Percentiles rank a stretch among this genome's conserved stretches.
phyloP scores from a whole-genome alignment of 1,140 invertebrate species.

The Harpegnathos saltator region DNA sequence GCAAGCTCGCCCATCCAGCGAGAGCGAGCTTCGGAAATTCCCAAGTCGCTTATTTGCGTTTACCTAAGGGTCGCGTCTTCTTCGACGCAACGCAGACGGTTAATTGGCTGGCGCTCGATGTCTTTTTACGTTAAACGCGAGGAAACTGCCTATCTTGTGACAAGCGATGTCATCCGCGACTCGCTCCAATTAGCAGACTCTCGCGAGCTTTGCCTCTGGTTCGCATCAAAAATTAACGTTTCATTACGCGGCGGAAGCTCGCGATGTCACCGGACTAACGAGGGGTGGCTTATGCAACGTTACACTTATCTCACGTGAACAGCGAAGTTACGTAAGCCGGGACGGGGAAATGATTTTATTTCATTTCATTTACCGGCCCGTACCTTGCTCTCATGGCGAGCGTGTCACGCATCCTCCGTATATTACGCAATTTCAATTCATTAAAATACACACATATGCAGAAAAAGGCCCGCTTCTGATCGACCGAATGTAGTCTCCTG shows the following conservation, averaged over 20 bases:
- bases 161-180: conserved; percentile 7
- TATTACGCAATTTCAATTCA: conserved; percentile 6
- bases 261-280: background rate
- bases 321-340: background rate
- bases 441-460: background rate
- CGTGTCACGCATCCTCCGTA: too few species aligned
- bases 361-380: background rate
- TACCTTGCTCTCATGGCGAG: background rate
- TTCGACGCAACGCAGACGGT: conserved; percentile 47
- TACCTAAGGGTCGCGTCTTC: conserved; percentile 54
- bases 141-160: conserved; percentile 27
- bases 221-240: conserved; percentile 28
- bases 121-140: conserved; percentile 35
- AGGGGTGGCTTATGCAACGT: background rate
- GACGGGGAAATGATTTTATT: background rate
- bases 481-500: too few species aligned
- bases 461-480: background rate
- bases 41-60: conserved; percentile 69
- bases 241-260: background rate
- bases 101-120: conserved; percentile 54
- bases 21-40: conserved; percentile 42
- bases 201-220: background rate
- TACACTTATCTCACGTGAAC: background rate
- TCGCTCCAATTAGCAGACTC: conserved; percentile 27
- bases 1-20: background rate